Evolutionary conservation across 2,113 vertebrate genomes (phyloP).

Genomic region (Callaeas wilsoni): DNA sequence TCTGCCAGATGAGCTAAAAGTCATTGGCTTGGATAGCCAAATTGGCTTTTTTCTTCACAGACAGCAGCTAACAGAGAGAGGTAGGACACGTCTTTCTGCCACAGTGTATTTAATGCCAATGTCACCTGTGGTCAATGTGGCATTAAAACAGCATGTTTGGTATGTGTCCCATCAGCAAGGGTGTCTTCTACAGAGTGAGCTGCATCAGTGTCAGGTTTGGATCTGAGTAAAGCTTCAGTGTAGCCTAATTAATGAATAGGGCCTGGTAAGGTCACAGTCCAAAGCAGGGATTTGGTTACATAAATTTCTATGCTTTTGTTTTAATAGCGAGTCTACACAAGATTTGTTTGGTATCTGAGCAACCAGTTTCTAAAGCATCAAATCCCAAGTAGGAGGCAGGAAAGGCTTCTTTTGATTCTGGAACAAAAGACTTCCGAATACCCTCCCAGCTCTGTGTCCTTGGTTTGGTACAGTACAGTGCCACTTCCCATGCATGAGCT

Average conservation of each 20-base stretch:
- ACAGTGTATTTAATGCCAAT: neutral
- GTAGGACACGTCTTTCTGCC: neutral
- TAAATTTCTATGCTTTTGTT: constrained; percentile 20
- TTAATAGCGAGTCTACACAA: neutral
- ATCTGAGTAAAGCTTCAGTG: neutral
- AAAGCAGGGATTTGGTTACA: constrained; percentile 6
- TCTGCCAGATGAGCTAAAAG: neutral
- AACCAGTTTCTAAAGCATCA: constrained; percentile 63
- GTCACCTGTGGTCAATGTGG: neutral
- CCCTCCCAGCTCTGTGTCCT: neutral
- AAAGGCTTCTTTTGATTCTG: constrained; percentile 52
- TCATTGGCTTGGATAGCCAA: neutral
- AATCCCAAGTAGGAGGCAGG: constrained; percentile 45
- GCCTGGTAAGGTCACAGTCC: neutral
- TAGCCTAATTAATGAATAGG: neutral
- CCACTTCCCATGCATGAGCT: neutral
- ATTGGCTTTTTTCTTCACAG: neutral
- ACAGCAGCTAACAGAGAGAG: neutral
- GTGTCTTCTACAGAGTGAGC: neutral
- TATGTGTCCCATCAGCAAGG: neutral
- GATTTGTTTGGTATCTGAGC: constrained; percentile 65
- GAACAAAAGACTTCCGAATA: constrained; percentile 52
- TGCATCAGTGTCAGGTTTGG: neutral
- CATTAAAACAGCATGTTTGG: neutral
- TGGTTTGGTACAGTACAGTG: neutral